A percentile compares a stretch with the other conserved stretches of the same genome.
These are phyloP conservation scores for Steinernema khuongi DNA, from an alignment of 1,140 invertebrate genomes.

Conservation along the genomic window DNA sequence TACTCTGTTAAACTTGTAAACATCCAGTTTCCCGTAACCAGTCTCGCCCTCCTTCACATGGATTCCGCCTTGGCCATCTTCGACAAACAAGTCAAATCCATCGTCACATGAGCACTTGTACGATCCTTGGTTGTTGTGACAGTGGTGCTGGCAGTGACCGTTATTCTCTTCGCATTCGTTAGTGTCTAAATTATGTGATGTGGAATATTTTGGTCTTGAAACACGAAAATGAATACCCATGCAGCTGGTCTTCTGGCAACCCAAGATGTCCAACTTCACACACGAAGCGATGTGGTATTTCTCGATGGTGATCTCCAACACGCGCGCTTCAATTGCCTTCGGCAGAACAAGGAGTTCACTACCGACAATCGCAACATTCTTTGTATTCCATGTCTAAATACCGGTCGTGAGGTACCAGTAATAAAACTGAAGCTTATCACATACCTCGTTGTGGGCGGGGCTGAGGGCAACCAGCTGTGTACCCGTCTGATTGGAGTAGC, in stretches of 20 bases:
- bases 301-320: slow-evolving; percentile 76
- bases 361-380: slow-evolving; percentile 69
- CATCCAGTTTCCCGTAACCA: slow-evolving; percentile 78
- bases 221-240: slow-evolving; percentile 58
- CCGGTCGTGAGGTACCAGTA: not conserved
- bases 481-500: slow-evolving; percentile 65
- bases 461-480: slow-evolving; percentile 72
- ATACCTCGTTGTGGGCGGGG: slow-evolving; percentile 72
- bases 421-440: slow-evolving; percentile 70
- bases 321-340: slow-evolving; percentile 82
- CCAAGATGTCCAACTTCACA: slow-evolving; percentile 83
- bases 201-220: too few relatives aligned
- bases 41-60: slow-evolving; percentile 74
- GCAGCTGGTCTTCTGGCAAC: slow-evolving; percentile 82
- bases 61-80: slow-evolving; percentile 86
- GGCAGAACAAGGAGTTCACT: slow-evolving; percentile 78
- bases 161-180: slow-evolving; percentile 84
- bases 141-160: slow-evolving; percentile 74
- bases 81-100: slow-evolving; percentile 81
- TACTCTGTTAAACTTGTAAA: slow-evolving; percentile 84
- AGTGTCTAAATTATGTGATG: slow-evolving; percentile 61
- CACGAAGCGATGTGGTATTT: slow-evolving; percentile 73
- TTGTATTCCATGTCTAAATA: slow-evolving; percentile 67
- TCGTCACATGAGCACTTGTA: slow-evolving; percentile 82
- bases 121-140: slow-evolving; percentile 69